Evolutionary conservation across 2,888 invertebrate genomes (phyloP).

Genomic region (Lycia hirtaria): DNA sequence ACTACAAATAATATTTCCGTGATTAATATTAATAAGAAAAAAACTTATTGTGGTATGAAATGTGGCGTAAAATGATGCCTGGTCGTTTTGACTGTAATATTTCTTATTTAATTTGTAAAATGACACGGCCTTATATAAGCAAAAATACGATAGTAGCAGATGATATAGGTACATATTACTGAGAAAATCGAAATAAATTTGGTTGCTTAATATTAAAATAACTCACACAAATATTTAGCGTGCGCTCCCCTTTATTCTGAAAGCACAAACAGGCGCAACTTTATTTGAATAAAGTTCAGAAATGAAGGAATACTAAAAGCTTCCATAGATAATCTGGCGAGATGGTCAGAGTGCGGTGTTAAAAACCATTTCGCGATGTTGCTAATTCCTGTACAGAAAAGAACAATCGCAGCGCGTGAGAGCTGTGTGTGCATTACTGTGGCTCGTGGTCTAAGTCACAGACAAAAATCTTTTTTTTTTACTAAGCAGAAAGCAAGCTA

Average conservation of each 20-base stretch:
- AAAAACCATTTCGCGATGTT: slow-evolving; percentile 78
- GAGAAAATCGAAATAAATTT: too few species aligned
- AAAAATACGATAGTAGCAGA: too few species aligned
- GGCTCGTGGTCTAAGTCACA: slow-evolving; percentile 42
- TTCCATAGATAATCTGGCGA: slow-evolving; percentile 53
- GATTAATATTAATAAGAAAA: too few species aligned
- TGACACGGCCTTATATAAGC: too few species aligned
- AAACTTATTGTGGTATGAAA: too few species aligned
- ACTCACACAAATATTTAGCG: not conserved
- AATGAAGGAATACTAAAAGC: slow-evolving; percentile 51
- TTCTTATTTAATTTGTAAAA: too few species aligned
- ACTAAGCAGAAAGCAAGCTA: too few species aligned
- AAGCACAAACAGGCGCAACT: slow-evolving; percentile 12
- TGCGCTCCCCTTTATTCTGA: not conserved
- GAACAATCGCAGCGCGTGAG: slow-evolving; percentile 73
- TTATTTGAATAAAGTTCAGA: slow-evolving; percentile 35
- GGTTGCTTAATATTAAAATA: not conserved
- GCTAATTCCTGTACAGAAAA: slow-evolving; percentile 78
- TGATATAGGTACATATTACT: too few species aligned
- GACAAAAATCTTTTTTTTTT: too few species aligned
- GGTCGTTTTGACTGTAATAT: too few species aligned
- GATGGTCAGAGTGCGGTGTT: slow-evolving; percentile 69
- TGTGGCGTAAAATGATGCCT: too few species aligned
- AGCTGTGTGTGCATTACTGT: slow-evolving; percentile 72
- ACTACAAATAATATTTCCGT: too few species aligned